Evolutionary conservation across 1,140 invertebrate species (phyloP), one percentile per base, ranked within the genome.

Genomic region (Sycophila sp.): DNA sequence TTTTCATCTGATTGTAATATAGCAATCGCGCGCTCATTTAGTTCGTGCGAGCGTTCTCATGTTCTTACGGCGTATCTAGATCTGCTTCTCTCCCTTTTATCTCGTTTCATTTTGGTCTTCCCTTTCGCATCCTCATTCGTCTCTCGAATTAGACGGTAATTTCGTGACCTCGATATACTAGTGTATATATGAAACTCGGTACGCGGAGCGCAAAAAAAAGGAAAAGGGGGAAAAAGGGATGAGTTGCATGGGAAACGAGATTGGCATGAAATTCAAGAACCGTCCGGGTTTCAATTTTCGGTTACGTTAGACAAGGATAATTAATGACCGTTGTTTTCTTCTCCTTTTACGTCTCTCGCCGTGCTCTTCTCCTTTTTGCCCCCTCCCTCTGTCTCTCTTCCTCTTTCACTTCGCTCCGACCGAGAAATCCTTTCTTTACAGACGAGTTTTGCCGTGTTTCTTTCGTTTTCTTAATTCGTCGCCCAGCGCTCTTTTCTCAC

Each of bases 281-380:
- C 56, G 55, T 71, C 67, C 59, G 42, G 26, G 34, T 69, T 73
- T 69, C 59, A 75, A 73, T 75, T 75, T 63, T 73, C 68, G 66
- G 67, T 58, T 58, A 59, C 45, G 28, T 36, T 51, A 49, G 62
- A 59, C 47, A 22, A 17, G 19, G 69, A 59, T 59, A 49, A 68
- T 68, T 68, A 59, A 68, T 68, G 42, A n/a, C n/a, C 40, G 19
- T 38, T 22, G 24, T 49, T n/a, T 40, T 68, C 36, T 42, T 17
- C 36, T 30, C 17, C 19, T 7, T 30, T n/a, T 26, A 24, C 34
- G 6, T 22, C 26, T 45, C 10, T n/a, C 53, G 24, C 51, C 5
- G 0, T 7, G n/a, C 13, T 38, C 17, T 10, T 40, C 30, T 55
- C 51, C 15, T n/a, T 26, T n/a, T 69, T n/a, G n/a, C n/a, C n/a